phyloP scores from a whole-genome alignment of 2,113 vertebrate species.

The Bos indicus region DNA sequence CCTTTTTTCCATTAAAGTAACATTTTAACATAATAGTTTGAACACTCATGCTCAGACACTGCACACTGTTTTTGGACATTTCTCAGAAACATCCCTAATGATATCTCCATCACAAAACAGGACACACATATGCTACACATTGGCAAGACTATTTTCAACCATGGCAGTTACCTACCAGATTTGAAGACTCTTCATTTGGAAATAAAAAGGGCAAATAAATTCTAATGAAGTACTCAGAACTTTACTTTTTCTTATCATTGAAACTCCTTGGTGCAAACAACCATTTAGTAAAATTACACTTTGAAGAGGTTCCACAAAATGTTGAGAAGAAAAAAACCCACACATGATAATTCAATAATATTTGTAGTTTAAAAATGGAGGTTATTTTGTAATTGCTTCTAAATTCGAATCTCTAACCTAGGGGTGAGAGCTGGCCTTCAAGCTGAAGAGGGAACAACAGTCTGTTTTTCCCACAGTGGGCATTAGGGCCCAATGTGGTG shows the following conservation, averaged over 20 bases:
- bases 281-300: not conserved
- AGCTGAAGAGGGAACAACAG: not conserved
- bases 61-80: not conserved
- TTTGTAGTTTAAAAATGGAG: not conserved
- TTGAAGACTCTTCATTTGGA: not conserved
- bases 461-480: not conserved
- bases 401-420: not conserved
- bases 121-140: not conserved
- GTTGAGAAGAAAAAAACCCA: not conserved
- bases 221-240: not conserved
- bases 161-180: not conserved
- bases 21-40: not conserved
- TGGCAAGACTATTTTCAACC: not conserved
- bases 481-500: accelerated
- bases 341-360: not conserved
- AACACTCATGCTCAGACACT: not conserved
- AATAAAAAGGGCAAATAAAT: not conserved
- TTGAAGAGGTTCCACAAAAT: not conserved
- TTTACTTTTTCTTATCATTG: not conserved
- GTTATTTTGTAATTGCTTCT: not conserved
- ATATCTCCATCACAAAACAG: not conserved
- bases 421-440: not conserved
- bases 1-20: not conserved
- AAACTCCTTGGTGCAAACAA: not conserved
- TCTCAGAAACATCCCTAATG: not conserved